phyloP scores from a whole-genome alignment of 2,113 vertebrate genomes.

The Otus sunia region DNA sequence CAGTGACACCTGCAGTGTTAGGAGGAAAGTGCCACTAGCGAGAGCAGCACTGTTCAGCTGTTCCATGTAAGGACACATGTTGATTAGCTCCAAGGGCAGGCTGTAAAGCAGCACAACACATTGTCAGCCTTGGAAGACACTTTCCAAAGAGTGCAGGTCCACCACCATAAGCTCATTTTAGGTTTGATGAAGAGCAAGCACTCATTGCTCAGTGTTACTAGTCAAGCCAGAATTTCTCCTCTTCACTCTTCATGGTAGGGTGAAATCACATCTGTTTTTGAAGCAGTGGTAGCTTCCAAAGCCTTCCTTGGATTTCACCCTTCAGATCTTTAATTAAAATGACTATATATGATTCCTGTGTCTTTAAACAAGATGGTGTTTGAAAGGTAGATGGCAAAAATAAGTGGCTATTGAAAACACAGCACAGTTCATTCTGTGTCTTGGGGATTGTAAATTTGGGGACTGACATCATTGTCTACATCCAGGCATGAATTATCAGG shows the following conservation, averaged over 20 bases:
- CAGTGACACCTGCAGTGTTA: slow-evolving; percentile 56
- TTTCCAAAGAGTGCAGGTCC: neutral
- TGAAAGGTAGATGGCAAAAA: neutral
- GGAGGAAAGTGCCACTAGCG: neutral
- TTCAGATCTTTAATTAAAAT: neutral
- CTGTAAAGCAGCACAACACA: neutral
- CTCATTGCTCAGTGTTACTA: neutral
- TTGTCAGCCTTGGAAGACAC: neutral
- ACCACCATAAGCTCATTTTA: neutral
- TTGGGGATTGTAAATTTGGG: neutral
- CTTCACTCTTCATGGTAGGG: accelerated
- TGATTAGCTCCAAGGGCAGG: neutral
- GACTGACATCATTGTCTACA: neutral
- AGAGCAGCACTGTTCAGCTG: neutral
- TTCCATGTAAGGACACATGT: neutral
- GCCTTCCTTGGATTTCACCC: neutral
- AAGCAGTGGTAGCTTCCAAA: neutral
- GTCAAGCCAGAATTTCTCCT: neutral
- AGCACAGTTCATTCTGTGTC: neutral
- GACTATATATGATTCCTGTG: neutral
- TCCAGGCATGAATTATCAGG: neutral
- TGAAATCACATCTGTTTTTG: neutral
- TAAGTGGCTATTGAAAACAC: neutral
- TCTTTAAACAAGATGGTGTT: neutral
- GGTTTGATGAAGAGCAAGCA: neutral